Base-by-base conservation (phyloP, 1,140 invertebrate genomes). In the Cyrtorhinus lividipennis region DNA sequence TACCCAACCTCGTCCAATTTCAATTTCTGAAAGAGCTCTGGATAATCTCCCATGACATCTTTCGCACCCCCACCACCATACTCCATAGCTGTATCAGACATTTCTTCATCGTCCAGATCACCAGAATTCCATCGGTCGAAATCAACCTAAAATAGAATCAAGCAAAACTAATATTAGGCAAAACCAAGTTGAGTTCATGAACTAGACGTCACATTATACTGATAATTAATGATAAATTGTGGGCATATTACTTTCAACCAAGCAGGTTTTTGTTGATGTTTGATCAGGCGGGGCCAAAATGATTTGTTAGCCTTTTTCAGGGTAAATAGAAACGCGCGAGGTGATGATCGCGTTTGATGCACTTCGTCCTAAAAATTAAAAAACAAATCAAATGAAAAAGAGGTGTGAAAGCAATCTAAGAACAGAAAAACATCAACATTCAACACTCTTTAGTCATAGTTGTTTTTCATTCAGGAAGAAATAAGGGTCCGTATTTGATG, bases 211-310 rank as follows among this genome's bases (percentile, higher is more conserved):
- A n/a, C n/a, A n/a, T n/a, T n/a, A n/a, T n/a, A n/a, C n/a, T n/a
- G n/a, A n/a, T n/a, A n/a, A n/a, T n/a, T n/a, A n/a, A n/a, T n/a
- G n/a, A n/a, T n/a, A n/a, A n/a, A n/a, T n/a, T n/a, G n/a, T n/a
- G n/a, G n/a, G n/a, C n/a, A n/a, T n/a, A n/a, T 63, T 70, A 81
- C 84, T 78, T 93, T 95, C 1, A 96, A 74, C 92, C 92, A 96
- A 0, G 83, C 81, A 1, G 88, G 87, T 72, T 94, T 95, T 68
- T 85, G 82, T 15, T 83, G 82, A 63, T 86, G 79, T 57, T 81
- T 78, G 2, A 83, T 87, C 24, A 95, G 73, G 62, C 91, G 75
- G 1, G 88, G 87, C 92, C 92, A 95, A 81, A 84, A 91, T 24
- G 78, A 81, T 15, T 75, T 74, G 48, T 79, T 75, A 56, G 76